Conservation (phyloP, 2,797 vertebrate genomes). For the Scarus forsteni region DNA sequence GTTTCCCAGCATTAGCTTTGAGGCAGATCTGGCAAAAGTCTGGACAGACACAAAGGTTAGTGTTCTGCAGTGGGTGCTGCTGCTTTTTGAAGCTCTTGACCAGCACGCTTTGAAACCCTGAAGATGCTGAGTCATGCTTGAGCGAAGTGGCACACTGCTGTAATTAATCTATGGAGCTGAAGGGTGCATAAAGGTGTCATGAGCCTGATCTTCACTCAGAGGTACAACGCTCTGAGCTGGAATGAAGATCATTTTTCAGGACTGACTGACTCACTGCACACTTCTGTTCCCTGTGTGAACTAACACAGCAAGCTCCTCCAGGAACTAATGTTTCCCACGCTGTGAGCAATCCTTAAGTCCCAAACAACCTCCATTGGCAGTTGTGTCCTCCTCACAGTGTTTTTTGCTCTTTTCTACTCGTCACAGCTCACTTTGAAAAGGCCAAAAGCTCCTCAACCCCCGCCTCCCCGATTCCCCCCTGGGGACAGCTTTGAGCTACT, state of each 20-base stretch:
- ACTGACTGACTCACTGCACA: conserved; percentile 48
- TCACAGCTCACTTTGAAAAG: conserved; percentile 78
- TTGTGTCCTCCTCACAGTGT: conserved; percentile 60
- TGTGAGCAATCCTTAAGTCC: conserved; percentile 59
- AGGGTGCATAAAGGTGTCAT: conserved; percentile 42
- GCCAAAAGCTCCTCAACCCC: conserved; percentile 70
- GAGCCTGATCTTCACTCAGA: conserved; percentile 56
- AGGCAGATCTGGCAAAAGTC: conserved; percentile 59
- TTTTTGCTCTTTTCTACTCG: conserved; percentile 51
- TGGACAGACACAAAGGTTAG: conserved; percentile 64
- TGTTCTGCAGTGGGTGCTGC: conserved; percentile 78
- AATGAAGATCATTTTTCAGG: conserved; percentile 43
- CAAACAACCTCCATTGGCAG: conserved; percentile 59
- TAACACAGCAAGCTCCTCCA: conserved; percentile 20
- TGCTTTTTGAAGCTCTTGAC: conserved; percentile 50
- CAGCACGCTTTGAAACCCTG: conserved; percentile 27
- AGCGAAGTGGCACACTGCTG: neutral
- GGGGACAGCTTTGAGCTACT: conserved; percentile 74
- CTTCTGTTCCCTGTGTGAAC: conserved; percentile 45
- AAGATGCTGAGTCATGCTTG: conserved; percentile 39
- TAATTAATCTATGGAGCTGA: conserved; percentile 45
- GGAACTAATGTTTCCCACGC: conserved; percentile 73
- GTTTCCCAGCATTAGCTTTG: conserved; percentile 68
- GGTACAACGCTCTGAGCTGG: conserved; percentile 39
- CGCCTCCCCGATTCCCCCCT: conserved; percentile 44